Evolutionary conservation across 2,113 vertebrate species (phyloP), one percentile per base, ranked within the genome.

Genomic region (Columba livia): DNA sequence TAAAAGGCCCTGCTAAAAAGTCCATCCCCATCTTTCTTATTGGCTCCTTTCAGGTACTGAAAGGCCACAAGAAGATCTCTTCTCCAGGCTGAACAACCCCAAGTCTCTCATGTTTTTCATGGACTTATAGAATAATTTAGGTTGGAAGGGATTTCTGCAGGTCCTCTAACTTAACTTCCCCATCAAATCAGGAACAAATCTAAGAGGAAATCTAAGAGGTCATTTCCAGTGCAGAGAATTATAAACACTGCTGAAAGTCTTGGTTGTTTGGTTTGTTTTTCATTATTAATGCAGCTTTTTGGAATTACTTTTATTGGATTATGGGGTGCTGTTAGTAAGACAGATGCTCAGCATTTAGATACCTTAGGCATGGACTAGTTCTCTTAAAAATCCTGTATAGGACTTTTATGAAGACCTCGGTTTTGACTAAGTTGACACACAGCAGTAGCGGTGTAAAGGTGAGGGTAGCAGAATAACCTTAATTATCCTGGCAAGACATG

Each of bases 131-230:
- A 47, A 47, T 47, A 47, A 47, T 19, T 47, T 47, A 19, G 44
- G 44, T 47, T 47, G 44, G 44, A 82, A 89, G 26, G 9, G 14
- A 60, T 56, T 29, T 78, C 54, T 84, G 44, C 50, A 86, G 31
- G 32, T 74, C 18, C 4, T 58, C 42, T 71, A 34, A 15, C 9
- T 11, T 61, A 61, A 38, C 18, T 10, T 88, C 20, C 18, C 4
- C 5, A 62, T 85, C 42, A 71, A 92, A 75, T 51, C 6, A 64
- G 51, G 36, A 77, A 24, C 32, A 61, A 2, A 16, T 50, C n/a
- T 12, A 0, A 0, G 19, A 64, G 26, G 19, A 86, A 93, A 81
- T n/a, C 34, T 34, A n/a, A 56, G 40, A 84, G 5, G 3, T 56
- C 1, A 48, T 78, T 85, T 74, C 31, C 44, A 66, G 5, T 5